Evolutionary conservation across 2,888 invertebrate species (phyloP), one percentile per base, ranked within the genome.

Genomic region (Synanthedon myopaeformis): DNA sequence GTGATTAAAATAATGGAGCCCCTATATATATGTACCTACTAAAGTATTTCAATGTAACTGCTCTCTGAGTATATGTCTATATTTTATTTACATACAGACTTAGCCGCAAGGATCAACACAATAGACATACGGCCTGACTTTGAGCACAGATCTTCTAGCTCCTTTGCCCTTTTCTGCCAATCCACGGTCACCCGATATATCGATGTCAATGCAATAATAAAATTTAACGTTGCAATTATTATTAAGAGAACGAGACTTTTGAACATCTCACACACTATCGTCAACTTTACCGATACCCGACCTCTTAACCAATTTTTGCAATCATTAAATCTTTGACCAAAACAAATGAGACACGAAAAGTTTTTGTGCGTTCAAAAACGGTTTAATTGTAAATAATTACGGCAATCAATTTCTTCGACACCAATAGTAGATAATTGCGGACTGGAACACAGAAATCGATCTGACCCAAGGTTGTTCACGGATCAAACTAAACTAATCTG

Each of bases 121-220:
- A 35, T 35, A 35, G 35, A 35, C 10, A 35, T 35, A 35, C 35
- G 35, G 10, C 35, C 35, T 35, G 35, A 8, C 10, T 35, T 59
- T 74, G 68, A 76, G 78, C 82, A 80, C 79, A 82, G 74, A 84
- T 86, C 86, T 83, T 84, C 85, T 85, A 86, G 79, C 72, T 75
- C 70, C 75, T 72, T 67, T 71, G 63, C 62, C 69, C 76, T 86
- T 82, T 84, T 83, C 70, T 62, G 56, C 54, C 59, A 61, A 64
- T 61, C 69, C 72, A 72, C 70, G 61, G 61, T 61, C 60, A 61
- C 61, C 66, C 74, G 77, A 79, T 74, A 69, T 76, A 79, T 82
- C 72, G 80, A 80, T 86, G 85, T 82, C 84, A 82, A 77, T 78
- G 77, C 73, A 79, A 79, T 77, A 80, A 82, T 84, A 82, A 83